Conservation (phyloP, 2,888 invertebrate species). For the Spodoptera littoralis region DNA sequence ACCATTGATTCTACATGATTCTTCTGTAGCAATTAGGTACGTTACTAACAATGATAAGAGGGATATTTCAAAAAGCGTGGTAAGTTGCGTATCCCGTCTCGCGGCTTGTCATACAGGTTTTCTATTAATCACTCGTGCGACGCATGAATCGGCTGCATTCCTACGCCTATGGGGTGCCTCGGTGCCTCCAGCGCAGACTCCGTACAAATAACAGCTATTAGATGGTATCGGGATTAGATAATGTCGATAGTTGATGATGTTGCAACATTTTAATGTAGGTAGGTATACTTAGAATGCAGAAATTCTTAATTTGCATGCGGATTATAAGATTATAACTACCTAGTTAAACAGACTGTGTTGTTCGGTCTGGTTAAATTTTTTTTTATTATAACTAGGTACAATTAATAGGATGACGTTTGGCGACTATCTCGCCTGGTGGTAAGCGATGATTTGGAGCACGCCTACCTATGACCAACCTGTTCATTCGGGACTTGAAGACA, state of each 20-base stretch:
- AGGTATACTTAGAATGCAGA: background rate
- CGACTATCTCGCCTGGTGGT: too few relatives aligned
- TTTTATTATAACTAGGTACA: too few relatives aligned
- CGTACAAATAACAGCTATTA: conserved; percentile 41
- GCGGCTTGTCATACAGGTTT: conserved; percentile 68
- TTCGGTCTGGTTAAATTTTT: too few relatives aligned
- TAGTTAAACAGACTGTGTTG: too few relatives aligned
- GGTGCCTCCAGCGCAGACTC: conserved; percentile 47
- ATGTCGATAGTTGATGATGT: conserved; percentile 1
- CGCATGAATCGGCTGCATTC: conserved; percentile 74
- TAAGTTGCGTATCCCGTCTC: conserved; percentile 49
- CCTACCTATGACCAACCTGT: too few relatives aligned
- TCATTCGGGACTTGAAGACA: too few relatives aligned
- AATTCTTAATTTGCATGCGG: background rate
- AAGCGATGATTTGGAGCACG: too few relatives aligned
- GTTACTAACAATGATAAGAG: conserved; percentile 38
- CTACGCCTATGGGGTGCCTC: conserved; percentile 65
- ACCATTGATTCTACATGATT: background rate
- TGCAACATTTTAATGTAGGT: background rate
- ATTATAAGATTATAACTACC: too few relatives aligned
- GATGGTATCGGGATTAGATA: conserved; percentile 13
- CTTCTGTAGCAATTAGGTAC: conserved; percentile 25
- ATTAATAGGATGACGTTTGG: too few relatives aligned
- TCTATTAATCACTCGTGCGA: conserved; percentile 74
- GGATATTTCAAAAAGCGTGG: conserved; percentile 40